Evolutionary conservation across 2,797 vertebrate genomes (phyloP).

Genomic region (Moxostoma hubbsi): DNA sequence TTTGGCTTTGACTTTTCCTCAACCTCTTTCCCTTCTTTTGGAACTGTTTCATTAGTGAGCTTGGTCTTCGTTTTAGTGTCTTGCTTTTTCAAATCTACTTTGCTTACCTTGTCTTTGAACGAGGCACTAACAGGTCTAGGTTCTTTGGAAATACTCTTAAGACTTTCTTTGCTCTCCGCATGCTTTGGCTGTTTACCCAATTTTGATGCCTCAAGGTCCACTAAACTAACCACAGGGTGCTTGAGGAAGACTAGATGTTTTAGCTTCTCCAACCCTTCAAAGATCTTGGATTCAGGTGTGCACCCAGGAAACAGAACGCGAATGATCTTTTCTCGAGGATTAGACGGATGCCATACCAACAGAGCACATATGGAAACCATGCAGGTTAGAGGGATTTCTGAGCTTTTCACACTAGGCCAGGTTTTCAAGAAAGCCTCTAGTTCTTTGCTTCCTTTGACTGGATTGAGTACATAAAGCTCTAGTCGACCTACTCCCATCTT

Average conservation of each 20-base stretch:
- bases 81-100: constrained; percentile 69
- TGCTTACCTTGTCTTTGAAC: constrained; percentile 69
- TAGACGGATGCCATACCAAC: constrained; percentile 91
- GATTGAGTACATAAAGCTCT: constrained; percentile 92
- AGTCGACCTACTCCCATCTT: constrained; percentile 95
- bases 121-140: constrained; percentile 63
- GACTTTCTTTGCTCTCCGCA: constrained; percentile 87
- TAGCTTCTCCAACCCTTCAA: constrained; percentile 89
- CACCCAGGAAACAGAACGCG: constrained; percentile 91
- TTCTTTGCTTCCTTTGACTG: constrained; percentile 81
- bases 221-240: constrained; percentile 79
- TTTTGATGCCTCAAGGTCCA: constrained; percentile 76
- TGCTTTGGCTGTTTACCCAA: constrained; percentile 73
- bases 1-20: constrained; percentile 72
- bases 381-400: constrained; percentile 74
- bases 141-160: constrained; percentile 77
- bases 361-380: constrained; percentile 85
- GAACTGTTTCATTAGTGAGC: constrained; percentile 34
- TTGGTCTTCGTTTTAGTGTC: constrained; percentile 72
- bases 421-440: constrained; percentile 80
- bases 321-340: constrained; percentile 86
- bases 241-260: constrained; percentile 88
- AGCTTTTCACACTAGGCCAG: constrained; percentile 72
- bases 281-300: constrained; percentile 84
- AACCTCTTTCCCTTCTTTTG: constrained; percentile 69